Evolutionary conservation across 1,140 invertebrate species (phyloP).

Genomic region (Drosophila tristis): DNA sequence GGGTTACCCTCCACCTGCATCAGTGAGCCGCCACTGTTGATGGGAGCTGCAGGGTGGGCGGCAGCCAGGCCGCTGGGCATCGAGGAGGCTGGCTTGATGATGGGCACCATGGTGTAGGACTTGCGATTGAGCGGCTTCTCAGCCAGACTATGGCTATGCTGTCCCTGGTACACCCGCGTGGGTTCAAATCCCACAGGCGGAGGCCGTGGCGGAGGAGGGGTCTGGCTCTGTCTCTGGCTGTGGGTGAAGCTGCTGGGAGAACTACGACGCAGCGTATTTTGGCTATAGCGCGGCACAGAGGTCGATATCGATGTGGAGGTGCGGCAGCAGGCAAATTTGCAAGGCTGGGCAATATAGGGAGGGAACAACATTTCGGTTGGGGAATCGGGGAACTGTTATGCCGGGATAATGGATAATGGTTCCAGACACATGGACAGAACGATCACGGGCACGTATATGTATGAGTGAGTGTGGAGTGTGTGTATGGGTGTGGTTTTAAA

Average conservation of each 20-base stretch:
- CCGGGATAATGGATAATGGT: no score
- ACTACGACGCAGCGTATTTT: conserved; percentile 40
- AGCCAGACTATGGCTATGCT: conserved; percentile 34
- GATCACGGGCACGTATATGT: conserved; percentile 42
- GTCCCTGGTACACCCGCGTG: conserved; percentile 20
- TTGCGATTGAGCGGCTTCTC: conserved; percentile 45
- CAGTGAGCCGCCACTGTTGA: conserved; percentile 21
- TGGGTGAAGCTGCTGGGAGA: conserved; percentile 62
- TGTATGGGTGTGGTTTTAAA: conserved; percentile 41
- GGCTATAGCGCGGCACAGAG: conserved; percentile 76
- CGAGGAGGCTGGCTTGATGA: conserved; percentile 76
- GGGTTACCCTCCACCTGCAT: conserved; percentile 41
- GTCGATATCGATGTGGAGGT: conserved; percentile 60
- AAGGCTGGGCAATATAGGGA: conserved; percentile 81
- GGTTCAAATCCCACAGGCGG: conserved; percentile 60
- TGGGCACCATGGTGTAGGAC: conserved; percentile 67
- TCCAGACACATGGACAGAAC: conserved; percentile 1
- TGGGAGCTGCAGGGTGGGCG: conserved; percentile 4
- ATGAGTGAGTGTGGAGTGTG: conserved; percentile 32
- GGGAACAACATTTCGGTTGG: conserved; percentile 83
- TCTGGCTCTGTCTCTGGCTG: conserved; percentile 27
- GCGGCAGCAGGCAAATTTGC: conserved; percentile 78
- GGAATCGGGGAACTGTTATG: conserved; percentile 77
- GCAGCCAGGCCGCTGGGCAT: conserved; percentile 74
- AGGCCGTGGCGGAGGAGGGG: conserved; percentile 75